Conservation (phyloP, 2,113 vertebrate genomes). For the Mionectes macconnelli region DNA sequence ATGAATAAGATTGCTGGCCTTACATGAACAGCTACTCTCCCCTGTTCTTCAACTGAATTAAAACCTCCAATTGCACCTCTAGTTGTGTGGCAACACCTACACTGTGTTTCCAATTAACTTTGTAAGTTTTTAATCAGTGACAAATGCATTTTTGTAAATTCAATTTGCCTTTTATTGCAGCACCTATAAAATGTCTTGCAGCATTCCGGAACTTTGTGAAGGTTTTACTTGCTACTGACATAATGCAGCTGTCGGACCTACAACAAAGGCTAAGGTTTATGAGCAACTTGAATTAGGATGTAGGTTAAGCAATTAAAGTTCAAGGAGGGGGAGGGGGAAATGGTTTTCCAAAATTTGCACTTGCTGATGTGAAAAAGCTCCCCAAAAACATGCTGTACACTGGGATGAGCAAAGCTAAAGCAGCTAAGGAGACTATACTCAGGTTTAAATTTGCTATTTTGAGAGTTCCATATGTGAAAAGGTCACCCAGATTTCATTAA, state of each 20-base stretch:
- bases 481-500: constrained; percentile 85
- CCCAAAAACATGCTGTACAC: background rate
- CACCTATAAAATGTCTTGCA: constrained; percentile 90
- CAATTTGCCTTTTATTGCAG: constrained; percentile 86
- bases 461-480: constrained; percentile 75
- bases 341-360: constrained; percentile 51
- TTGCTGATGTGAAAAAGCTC: constrained; percentile 23
- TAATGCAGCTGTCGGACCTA: constrained; percentile 93
- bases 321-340: constrained; percentile 76
- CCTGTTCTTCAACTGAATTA: constrained; percentile 50
- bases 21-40: constrained; percentile 12
- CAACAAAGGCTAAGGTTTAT: constrained; percentile 92
- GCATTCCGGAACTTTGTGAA: constrained; percentile 96
- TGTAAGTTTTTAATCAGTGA: constrained; percentile 85
- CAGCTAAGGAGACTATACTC: background rate
- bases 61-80: constrained; percentile 77
- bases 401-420: background rate
- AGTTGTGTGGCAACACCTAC: constrained; percentile 85
- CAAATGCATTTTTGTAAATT: constrained; percentile 85
- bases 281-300: constrained; percentile 94
- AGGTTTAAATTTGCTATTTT: constrained; percentile 51
- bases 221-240: constrained; percentile 96
- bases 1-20: background rate
- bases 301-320: constrained; percentile 95
- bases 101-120: constrained; percentile 83